A percentile compares a stretch with the other conserved stretches of the same genome.
Evolutionary conservation across 2,888 invertebrate genomes (phyloP).

Genomic region (Isoperla grammatica): DNA sequence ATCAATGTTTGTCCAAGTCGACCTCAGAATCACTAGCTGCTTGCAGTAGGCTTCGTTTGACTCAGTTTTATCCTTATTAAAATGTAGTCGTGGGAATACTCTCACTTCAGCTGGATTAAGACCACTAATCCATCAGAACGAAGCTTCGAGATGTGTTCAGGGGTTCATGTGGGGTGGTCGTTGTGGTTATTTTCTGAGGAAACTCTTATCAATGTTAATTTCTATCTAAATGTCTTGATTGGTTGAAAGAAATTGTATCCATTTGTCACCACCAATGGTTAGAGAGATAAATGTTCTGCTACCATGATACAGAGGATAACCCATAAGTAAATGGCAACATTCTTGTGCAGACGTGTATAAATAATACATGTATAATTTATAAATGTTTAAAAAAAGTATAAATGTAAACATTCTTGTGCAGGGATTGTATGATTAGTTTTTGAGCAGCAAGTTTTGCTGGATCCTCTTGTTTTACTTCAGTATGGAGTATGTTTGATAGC

Average conservation of each 20-base stretch:
- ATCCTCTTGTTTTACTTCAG: background rate
- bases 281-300: too few species aligned
- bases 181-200: background rate
- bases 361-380: too few species aligned
- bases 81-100: background rate
- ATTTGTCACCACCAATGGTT: background rate
- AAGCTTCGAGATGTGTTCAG: background rate
- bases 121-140: background rate
- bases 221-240: background rate
- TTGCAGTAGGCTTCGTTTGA: background rate
- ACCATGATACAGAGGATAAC: too few species aligned
- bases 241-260: background rate
- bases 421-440: slow-evolving; percentile 21
- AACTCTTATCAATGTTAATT: background rate
- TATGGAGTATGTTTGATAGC: background rate
- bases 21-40: too few species aligned
- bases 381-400: too few species aligned
- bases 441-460: slow-evolving; percentile 14
- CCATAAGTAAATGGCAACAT: too few species aligned
- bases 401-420: slow-evolving; percentile 25
- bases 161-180: background rate
- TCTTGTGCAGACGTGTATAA: slow-evolving; percentile 27
- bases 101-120: background rate
- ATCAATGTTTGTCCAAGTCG: too few species aligned
- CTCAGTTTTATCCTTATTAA: background rate